Evolutionary conservation across 2,888 invertebrate genomes (phyloP).

Genomic region (Epsilonema sp.): DNA sequence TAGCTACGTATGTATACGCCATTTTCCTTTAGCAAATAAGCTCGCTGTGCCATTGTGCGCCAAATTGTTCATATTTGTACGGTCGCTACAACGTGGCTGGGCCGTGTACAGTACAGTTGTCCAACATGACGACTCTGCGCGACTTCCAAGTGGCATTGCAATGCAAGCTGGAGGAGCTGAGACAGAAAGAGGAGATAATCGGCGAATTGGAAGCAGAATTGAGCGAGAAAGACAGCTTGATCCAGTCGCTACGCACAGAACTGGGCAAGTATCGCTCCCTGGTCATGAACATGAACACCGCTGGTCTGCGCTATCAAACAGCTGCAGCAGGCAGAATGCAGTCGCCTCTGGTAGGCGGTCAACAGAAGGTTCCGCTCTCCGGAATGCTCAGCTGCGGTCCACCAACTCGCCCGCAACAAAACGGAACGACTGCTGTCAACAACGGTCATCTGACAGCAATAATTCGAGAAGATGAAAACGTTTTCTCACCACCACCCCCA

Average conservation of each 20-base stretch:
- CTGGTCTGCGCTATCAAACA: too few species aligned
- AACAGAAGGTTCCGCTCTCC: not conserved
- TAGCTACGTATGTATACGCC: too few species aligned
- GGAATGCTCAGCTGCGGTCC: not conserved
- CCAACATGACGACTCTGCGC: slow-evolving; percentile 43
- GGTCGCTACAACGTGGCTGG: too few species aligned
- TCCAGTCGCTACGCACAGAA: slow-evolving; percentile 26
- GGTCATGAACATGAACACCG: slow-evolving; percentile 10
- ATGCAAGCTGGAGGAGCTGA: slow-evolving; percentile 51
- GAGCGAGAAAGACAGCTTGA: slow-evolving; percentile 29
- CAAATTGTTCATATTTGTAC: too few species aligned
- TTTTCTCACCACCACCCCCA: too few species aligned
- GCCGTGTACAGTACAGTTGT: slow-evolving; percentile 3
- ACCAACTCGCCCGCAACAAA: too few species aligned
- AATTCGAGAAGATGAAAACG: too few species aligned
- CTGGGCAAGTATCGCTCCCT: slow-evolving; percentile 28
- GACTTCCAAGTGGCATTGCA: slow-evolving; percentile 49
- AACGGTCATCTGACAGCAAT: too few species aligned
- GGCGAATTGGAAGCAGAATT: slow-evolving; percentile 46
- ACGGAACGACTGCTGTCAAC: too few species aligned
- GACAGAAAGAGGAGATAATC: slow-evolving; percentile 50
- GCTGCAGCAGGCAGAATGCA: too few species aligned
- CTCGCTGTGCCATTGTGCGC: too few species aligned
- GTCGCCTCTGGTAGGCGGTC: slow-evolving; percentile 2
- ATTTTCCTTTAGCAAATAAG: too few species aligned